Base-by-base conservation (phyloP, 1,140 invertebrate genomes). In the Bombyx mori region DNA sequence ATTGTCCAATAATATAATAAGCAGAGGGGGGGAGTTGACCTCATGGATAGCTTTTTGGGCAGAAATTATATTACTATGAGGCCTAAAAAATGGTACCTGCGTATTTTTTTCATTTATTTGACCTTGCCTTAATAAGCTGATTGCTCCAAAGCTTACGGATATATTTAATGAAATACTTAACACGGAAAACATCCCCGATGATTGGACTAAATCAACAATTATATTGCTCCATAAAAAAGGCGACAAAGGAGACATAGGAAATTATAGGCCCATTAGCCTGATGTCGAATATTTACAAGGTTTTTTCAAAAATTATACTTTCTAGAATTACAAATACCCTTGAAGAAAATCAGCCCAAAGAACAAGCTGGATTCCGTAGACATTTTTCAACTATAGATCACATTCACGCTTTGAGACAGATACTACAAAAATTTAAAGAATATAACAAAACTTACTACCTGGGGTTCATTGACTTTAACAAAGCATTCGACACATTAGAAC, bases 1-100 rank as follows among this genome's bases (percentile, higher is more conserved):
- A 56, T 64, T 48, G 58, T 71, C 18, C 43, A 66, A 62, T 57
- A 68, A 62, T 67, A 79, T 57, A 79, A 75, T 65, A 60, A 60
- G 52, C 67, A 79, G 61, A 75, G 77, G 74, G 63, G 69, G 53
- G 74, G 77, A 60, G 76, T 82, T 52, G 75, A 82, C 60, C 70
- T 88, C 52, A 77, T 75, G 60, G 87, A 89, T 72, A 83, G 76
- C 60, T 75, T 88, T 65, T 73, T 87, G 62, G 75, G 74, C 53
- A 71, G 81, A 55, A 82, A 88, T 63, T 55, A 67, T 58, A 81
- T 78, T 57, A 61, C 35, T 64, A 67, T 82, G 3, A 75, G 64
- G 57, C 68, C 63, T 59, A 68, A 65, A 68, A 79, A 75, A 60
- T 80, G 73, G 72, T 75, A 79, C 48, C 57, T 74, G 45, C 58